These are phyloP conservation scores for Drosophila anceps DNA, from an alignment of 2,888 invertebrate species.

Conservation along the genomic window DNA sequence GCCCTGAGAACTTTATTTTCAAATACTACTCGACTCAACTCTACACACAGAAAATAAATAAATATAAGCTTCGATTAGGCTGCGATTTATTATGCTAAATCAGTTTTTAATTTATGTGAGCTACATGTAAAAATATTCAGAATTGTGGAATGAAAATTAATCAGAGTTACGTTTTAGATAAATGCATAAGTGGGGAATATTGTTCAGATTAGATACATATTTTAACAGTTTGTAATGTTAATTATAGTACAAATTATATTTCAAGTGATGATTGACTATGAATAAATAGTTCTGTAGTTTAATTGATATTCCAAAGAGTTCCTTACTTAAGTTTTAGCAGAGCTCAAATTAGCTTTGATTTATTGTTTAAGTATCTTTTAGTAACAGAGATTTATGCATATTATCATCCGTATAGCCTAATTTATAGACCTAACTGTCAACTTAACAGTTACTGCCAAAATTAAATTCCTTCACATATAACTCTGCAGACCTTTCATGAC, in stretches of 20 bases:
- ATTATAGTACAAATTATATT: background rate
- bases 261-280: background rate
- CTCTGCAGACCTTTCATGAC: background rate
- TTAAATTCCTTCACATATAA: background rate
- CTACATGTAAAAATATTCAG: background rate
- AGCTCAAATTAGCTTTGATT: background rate
- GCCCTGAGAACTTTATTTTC: conserved; percentile 10
- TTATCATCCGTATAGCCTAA: no score
- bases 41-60: background rate
- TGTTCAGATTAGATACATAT: background rate
- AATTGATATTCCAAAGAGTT: background rate
- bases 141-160: conserved; percentile 3
- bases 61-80: background rate
- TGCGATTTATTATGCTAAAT: background rate
- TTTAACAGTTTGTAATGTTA: background rate
- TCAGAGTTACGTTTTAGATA: background rate
- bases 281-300: background rate
- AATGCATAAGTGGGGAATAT: background rate
- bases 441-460: background rate
- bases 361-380: no score
- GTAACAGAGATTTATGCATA: no score
- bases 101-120: background rate
- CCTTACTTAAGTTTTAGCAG: background rate
- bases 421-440: background rate
- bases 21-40: background rate